These are phyloP conservation scores for Anagyrus pseudococci DNA, from an alignment of 2,888 invertebrate genomes.

Conservation along the genomic window DNA sequence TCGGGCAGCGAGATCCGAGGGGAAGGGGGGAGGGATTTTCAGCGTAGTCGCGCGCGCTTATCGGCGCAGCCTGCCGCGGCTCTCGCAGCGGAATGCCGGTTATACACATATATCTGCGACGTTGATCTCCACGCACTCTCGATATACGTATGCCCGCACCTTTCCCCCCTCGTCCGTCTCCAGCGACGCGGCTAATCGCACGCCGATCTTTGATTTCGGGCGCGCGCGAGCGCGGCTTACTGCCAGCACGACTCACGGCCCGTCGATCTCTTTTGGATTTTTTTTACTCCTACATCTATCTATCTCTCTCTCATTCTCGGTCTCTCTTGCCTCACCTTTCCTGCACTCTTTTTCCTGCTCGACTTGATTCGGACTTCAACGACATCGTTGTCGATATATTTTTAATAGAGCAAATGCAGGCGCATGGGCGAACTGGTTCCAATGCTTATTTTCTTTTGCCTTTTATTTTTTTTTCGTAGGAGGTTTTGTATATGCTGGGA, in stretches of 20 bases:
- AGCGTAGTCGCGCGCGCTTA: too few relatives aligned
- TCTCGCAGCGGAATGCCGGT: neutral
- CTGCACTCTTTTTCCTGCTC: neutral
- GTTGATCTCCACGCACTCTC: too few relatives aligned
- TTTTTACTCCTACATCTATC: neutral
- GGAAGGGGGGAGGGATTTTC: too few relatives aligned
- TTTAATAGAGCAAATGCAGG: neutral
- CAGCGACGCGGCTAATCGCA: constrained; percentile 16
- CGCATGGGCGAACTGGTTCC: neutral
- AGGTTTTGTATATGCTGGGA: neutral
- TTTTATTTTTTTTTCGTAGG: neutral
- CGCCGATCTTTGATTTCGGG: constrained; percentile 30
- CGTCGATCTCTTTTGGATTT: neutral
- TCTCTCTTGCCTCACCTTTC: neutral
- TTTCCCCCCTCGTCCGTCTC: neutral
- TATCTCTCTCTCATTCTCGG: neutral
- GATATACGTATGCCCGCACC: neutral
- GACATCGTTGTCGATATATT: neutral
- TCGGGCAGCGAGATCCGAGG: too few relatives aligned
- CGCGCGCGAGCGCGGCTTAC: constrained; percentile 3
- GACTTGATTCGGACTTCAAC: neutral
- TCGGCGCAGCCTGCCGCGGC: too few relatives aligned
- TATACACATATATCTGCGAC: too few relatives aligned
- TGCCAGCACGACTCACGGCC: too few relatives aligned
- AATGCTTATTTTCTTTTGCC: neutral